Evolutionary conservation across 2,888 invertebrate genomes (phyloP).

Genomic region (Lobophora halterata): DNA sequence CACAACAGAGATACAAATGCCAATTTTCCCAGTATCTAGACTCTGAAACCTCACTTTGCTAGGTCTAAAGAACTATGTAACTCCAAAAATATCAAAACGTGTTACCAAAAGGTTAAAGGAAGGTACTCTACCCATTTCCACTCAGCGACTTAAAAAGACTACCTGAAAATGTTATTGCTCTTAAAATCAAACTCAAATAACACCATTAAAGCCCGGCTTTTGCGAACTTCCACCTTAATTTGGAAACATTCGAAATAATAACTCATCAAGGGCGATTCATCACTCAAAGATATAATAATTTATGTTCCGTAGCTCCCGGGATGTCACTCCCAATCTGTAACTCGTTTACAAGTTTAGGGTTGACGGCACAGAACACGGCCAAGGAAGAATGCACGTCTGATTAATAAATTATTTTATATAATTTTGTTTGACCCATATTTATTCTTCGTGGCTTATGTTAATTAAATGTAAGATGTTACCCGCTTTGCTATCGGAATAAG

Average conservation of each 20-base stretch:
- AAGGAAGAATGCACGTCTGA: slow-evolving; percentile 12
- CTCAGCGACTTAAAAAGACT: too few relatives aligned
- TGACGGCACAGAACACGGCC: slow-evolving; percentile 1
- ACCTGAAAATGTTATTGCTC: too few relatives aligned
- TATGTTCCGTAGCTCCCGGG: slow-evolving; percentile 28
- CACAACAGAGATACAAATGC: too few relatives aligned
- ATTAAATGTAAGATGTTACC: too few relatives aligned
- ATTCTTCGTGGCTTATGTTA: too few relatives aligned
- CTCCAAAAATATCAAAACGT: too few relatives aligned
- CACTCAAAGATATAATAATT: slow-evolving; percentile 30
- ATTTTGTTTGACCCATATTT: slow-evolving; percentile 1
- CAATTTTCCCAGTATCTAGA: too few relatives aligned
- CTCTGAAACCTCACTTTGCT: too few relatives aligned
- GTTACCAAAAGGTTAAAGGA: too few relatives aligned
- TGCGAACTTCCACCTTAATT: slow-evolving; percentile 24
- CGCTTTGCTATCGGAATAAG: too few relatives aligned
- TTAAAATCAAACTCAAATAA: background rate
- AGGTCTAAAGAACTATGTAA: too few relatives aligned
- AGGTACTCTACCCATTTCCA: too few relatives aligned
- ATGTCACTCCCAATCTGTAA: slow-evolving; percentile 36
- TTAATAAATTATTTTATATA: background rate
- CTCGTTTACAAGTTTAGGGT: slow-evolving; percentile 35
- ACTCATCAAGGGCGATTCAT: slow-evolving; percentile 33
- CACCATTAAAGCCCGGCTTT: slow-evolving; percentile 4
- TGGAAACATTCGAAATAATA: slow-evolving; percentile 32